These are phyloP conservation scores for Macroglossus sobrinus DNA, from an alignment of 2,113 vertebrate species.

Conservation along the genomic window DNA sequence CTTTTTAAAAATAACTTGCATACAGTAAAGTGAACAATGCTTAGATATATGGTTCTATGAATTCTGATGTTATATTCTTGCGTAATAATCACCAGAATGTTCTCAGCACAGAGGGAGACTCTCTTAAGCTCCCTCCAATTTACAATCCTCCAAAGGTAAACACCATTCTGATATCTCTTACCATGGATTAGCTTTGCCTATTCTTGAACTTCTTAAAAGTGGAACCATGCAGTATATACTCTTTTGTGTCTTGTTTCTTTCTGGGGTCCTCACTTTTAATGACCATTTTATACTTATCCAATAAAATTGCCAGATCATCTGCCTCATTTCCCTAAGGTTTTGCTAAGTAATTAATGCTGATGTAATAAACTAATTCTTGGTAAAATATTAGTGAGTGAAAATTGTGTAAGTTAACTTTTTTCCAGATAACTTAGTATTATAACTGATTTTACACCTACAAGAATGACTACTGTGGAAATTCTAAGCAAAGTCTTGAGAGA, in stretches of 20 bases:
- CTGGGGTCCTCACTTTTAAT: background rate
- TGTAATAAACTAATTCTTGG: background rate
- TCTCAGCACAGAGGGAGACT: background rate
- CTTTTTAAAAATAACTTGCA: background rate
- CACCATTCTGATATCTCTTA: background rate
- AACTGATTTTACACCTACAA: background rate
- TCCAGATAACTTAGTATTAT: background rate
- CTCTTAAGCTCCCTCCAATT: background rate
- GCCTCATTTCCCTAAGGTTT: background rate
- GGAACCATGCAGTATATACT: background rate
- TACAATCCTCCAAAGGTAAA: background rate
- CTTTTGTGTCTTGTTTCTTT: background rate
- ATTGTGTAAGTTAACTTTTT: background rate
- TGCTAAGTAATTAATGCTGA: background rate
- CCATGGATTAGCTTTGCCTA: background rate
- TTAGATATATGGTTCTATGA: background rate
- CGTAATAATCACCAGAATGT: background rate
- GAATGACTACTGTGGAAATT: background rate
- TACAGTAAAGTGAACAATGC: background rate
- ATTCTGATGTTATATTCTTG: background rate
- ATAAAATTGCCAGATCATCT: background rate
- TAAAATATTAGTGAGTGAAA: conserved; percentile 10
- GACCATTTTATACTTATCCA: background rate
- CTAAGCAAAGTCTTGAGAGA: background rate
- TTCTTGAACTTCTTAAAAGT: background rate